A percentile compares a stretch with the other conserved stretches of the same genome.
Evolutionary conservation across 2,888 invertebrate genomes (phyloP).

Genomic region (Calameuta pallipes): DNA sequence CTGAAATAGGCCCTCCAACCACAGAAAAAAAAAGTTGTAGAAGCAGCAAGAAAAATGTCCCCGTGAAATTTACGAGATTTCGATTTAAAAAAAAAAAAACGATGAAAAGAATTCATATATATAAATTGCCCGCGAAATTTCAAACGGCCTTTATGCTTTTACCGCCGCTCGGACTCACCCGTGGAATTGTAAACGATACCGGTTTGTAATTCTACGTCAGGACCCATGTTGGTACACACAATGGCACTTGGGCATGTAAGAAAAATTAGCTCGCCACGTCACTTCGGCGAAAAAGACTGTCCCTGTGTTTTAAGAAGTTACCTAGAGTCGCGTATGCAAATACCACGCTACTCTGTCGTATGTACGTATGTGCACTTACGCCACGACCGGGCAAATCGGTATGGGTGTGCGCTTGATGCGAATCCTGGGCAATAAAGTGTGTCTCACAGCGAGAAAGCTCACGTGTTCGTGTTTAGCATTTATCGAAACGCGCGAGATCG

Average conservation of each 20-base stretch:
- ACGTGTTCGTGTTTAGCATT: conserved; percentile 66
- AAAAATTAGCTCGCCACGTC: not conserved
- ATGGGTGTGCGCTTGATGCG: conserved; percentile 21
- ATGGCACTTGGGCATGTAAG: conserved; percentile 12
- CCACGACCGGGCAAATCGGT: conserved; percentile 2
- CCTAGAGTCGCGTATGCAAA: not conserved
- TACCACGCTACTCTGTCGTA: not conserved
- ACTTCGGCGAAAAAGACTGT: not conserved
- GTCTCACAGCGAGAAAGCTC: conserved; percentile 61
- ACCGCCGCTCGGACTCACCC: not conserved
- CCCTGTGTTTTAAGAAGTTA: not conserved
- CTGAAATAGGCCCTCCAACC: not conserved
- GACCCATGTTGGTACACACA: conserved; percentile 13
- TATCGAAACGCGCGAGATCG: conserved; percentile 64
- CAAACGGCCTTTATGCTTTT: not conserved
- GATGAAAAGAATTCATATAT: not conserved
- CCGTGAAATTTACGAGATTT: not conserved
- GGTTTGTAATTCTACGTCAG: not conserved
- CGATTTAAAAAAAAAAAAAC: not conserved
- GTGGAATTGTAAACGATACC: not conserved
- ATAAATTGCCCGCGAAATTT: not conserved
- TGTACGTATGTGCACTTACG: not conserved
- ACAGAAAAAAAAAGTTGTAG: not conserved
- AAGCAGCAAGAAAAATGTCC: not conserved
- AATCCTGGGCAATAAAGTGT: conserved; percentile 58